Conservation (phyloP, 2,113 vertebrate species). For the Tupaia tana region DNA sequence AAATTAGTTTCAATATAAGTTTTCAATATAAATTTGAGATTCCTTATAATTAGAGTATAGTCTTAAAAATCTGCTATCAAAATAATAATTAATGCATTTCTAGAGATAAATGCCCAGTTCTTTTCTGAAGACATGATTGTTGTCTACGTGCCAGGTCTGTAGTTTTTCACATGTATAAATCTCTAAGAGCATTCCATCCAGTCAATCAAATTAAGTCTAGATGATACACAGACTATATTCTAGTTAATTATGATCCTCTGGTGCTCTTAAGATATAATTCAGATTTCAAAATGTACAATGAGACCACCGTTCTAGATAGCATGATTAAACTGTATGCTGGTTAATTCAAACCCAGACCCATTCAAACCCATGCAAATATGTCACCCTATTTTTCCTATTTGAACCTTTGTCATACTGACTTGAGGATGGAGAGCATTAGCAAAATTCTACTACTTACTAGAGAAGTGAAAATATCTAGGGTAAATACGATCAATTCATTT, state of each 20-base stretch:
- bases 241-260: background rate
- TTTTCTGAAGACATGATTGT: background rate
- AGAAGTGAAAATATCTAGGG: background rate
- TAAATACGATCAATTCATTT: background rate
- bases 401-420: background rate
- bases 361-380: background rate
- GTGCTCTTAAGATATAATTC: background rate
- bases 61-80: background rate
- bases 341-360: background rate
- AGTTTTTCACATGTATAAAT: background rate
- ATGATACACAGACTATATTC: background rate
- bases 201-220: background rate
- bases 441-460: background rate
- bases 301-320: background rate
- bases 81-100: background rate
- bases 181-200: accelerated
- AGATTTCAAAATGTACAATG: background rate
- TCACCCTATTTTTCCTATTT: background rate
- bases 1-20: background rate
- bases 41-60: background rate
- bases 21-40: background rate
- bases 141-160: background rate
- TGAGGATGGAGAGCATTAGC: background rate
- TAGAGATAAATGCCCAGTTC: background rate
- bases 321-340: background rate